Evolutionary conservation across 2,888 invertebrate species (phyloP), one percentile per base, ranked within the genome.

Genomic region (Tineola bisselliella): DNA sequence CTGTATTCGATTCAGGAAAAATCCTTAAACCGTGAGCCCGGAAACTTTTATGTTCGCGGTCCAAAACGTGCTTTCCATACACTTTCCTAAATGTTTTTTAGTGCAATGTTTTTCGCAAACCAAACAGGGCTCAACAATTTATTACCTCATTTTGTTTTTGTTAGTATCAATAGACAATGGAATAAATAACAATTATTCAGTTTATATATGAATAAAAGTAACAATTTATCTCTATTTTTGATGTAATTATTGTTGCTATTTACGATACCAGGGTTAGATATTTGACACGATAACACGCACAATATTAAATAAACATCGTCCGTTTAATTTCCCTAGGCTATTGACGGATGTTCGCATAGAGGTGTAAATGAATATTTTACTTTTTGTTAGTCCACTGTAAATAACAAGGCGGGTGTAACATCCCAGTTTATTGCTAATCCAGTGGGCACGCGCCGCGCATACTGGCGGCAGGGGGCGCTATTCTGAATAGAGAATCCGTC

Each of bases 311-410:
- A 56, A 56, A 56, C 56, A 56, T 19, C 8, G 8, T n/a, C 38
- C 25, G 2, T 18, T 44, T 59, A 59, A 59, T 44, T 59, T 59
- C 59, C 59, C 43, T 19, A 18, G 59, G 44, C 44, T 18, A 59
- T 59, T 43, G 59, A 44, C 43, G 44, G 19, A 33, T 13, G 18
- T 31, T 59, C 10, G 13, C 13, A 6, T 17, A 15, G 15, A 17
- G 15, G 48, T 8, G 3, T 48, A 48, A 48, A 44, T 59, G 43
- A 59, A 59, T 59, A 59, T 59, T 59, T 59, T 59, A 59, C 43
- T 17, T 48, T 48, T 48, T 15, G 48, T 1, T n/a, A 48, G 19
- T 30, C n/a, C n/a, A 18, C 56, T 56, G 58, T 33, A 33, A 58
- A 58, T 33, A 33, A 58, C 58, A 58, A 25, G 17, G 33, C 13